Conservation (phyloP, 2,797 vertebrate genomes). For the Gymnodraco acuticeps region DNA sequence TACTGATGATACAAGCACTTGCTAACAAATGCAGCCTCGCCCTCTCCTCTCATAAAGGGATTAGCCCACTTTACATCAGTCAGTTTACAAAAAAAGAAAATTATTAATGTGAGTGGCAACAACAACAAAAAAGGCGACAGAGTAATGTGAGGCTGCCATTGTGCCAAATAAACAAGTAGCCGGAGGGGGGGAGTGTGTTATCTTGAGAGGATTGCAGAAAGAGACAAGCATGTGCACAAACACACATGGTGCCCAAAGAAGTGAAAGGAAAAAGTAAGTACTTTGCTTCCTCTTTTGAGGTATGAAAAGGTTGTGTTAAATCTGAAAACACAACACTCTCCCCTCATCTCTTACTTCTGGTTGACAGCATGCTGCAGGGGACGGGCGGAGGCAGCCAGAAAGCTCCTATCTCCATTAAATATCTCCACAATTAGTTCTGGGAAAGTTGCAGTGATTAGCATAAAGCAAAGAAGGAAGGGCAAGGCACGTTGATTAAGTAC, state of each 20-base stretch:
- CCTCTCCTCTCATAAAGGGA: conserved; percentile 74
- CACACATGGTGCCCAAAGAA: background rate
- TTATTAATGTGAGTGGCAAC: conserved; percentile 76
- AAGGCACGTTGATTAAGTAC: conserved; percentile 55
- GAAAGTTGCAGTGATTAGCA: conserved; percentile 50
- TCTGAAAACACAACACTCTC: conserved; percentile 24
- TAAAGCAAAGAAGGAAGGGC: conserved; percentile 43
- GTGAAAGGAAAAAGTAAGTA: conserved; percentile 6
- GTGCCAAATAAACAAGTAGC: conserved; percentile 59
- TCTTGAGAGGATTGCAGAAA: conserved; percentile 26
- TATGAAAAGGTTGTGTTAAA: conserved; percentile 10
- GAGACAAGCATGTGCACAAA: conserved; percentile 1
- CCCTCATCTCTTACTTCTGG: conserved; percentile 16
- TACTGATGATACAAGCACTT: conserved; percentile 77
- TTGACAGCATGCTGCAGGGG: conserved; percentile 18
- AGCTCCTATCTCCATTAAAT: conserved; percentile 50
- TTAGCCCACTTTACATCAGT: conserved; percentile 80
- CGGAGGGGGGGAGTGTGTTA: conserved; percentile 37
- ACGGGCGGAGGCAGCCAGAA: conserved; percentile 20
- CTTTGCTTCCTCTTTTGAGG: background rate
- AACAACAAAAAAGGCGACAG: conserved; percentile 58
- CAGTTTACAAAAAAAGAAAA: conserved; percentile 72
- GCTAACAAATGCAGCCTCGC: conserved; percentile 74
- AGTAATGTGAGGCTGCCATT: conserved; percentile 61
- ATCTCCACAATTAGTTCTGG: conserved; percentile 63